Evolutionary conservation across 1,140 invertebrate genomes (phyloP), one percentile per base, ranked within the genome.

Genomic region (Sarcophaga peregrina): DNA sequence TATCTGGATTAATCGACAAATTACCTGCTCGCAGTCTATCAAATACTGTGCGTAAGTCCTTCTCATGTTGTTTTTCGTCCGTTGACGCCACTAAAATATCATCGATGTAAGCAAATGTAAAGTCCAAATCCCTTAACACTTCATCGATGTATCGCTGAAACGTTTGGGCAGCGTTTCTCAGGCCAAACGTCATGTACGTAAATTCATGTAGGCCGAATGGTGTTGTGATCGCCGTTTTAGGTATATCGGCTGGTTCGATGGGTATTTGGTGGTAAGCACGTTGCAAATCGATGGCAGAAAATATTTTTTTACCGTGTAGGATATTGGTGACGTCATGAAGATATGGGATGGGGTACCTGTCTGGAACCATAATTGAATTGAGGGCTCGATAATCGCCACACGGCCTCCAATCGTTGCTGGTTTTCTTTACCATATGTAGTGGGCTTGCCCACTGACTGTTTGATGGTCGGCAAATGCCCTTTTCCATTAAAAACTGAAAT

Each of bases 61-160:
- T 0, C 0, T 81, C 45, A 81, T 91, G 90, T 83, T 90, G 83
- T 11, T 87, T 83, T 25, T 83, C 80, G 13, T 20, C 80, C 45
- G 83, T 72, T n/a, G 87, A 89, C 58, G 86, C 90, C 3, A 92
- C 84, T 6, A 93, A 85, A 15, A 93, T 90, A 82, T 93, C 93
- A 84, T 93, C 92, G 0, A 93, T 68, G 84, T 92, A 93, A 0
- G 89, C 85, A 74, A 89, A 85, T 74, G 47, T 83, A 81, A 90
- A 92, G 50, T 86, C 85, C 9, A 90, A 84, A 11, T 86, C 91
- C 68, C 85, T 7, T 3, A 92, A 85, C 2, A 92, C 86, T n/a
- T 87, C 50, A 84, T 92, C 87, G 82, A 93, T 92, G 37, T 91
- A 89, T 13, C 92, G 82, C 85, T 93, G 91, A 84, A 93, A 93